Evolutionary conservation across 2,113 vertebrate genomes (phyloP).

Genomic region (Sminthopsis crassicaudata): DNA sequence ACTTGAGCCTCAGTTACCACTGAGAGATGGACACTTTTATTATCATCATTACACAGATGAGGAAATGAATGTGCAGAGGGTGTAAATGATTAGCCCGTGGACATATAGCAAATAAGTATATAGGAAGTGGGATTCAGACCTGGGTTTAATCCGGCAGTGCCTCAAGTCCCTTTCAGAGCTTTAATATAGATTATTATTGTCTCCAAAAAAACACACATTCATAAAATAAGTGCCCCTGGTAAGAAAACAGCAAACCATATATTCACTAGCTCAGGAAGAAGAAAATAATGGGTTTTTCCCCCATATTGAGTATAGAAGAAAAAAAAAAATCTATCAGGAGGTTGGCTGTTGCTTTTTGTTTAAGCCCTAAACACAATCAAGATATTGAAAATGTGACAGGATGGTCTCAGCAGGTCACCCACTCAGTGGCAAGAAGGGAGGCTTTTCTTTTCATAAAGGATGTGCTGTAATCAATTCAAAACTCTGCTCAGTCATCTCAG

Average conservation of each 20-base stretch:
- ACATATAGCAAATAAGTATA: not conserved
- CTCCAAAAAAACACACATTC: not conserved
- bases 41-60: not conserved
- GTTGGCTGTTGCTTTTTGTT: conserved; percentile 45
- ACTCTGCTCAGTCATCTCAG: conserved; percentile 27
- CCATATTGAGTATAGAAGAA: not conserved
- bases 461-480: conserved; percentile 53
- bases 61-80: not conserved
- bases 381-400: conserved; percentile 2
- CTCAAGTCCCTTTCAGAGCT: conserved; percentile 30
- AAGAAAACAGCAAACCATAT: not conserved
- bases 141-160: not conserved
- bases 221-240: not conserved
- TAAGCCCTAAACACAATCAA: conserved; percentile 43
- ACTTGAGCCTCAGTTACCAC: not conserved
- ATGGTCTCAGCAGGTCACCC: conserved; percentile 39
- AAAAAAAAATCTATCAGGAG: conserved; percentile 46
- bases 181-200: not conserved
- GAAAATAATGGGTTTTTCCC: conserved; percentile 9
- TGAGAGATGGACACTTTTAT: not conserved
- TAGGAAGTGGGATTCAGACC: not conserved
- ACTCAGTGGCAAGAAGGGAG: not conserved
- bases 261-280: not conserved
- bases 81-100: not conserved
- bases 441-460: conserved; percentile 9